Evolutionary conservation across 1,140 invertebrate species (phyloP), one percentile per base, ranked within the genome.

Genomic region (Neocloeon triangulifer): DNA sequence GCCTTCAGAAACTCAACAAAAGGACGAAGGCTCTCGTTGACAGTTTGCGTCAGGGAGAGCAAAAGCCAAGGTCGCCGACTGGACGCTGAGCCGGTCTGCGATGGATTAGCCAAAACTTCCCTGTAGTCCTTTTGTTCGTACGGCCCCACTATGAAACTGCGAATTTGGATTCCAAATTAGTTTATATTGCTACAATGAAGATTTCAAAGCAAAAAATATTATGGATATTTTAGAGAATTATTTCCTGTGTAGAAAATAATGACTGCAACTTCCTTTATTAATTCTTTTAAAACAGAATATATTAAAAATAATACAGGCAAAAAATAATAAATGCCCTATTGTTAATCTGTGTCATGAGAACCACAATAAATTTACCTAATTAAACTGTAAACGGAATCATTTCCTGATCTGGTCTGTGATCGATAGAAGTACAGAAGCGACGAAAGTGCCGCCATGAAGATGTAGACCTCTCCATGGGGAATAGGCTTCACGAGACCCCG

Each of bases 381-480:
- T 33, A 75, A 52, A 36, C 59, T 62, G 49, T 67, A 73, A 41
- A 73, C 61, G 17, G 67, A 62, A 48, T 73, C 70, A 23, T 51
- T 49, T 30, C n/a, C 58, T 55, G 25, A 45, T 45, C 6, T 39
- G 38, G 37, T 54, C 61, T 14, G 53, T n/a, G n/a, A 51, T 30
- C 64, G 61, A 43, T 57, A 72, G 17, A 64, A 59, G 37, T 66
- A 66, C 2, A 73, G 40, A 26, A 74, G 47, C 8, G 58, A 43
- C 21, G 69, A 53, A 39, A 67, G 61, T 28, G 67, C 65, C 7
- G 44, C 33, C 5, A 64, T 58, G 53, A 73, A 73, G 33, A 75
- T 68, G 13, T 62, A 52, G 19, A 67, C 60, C 51, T 76, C 66
- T 14, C 74, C 76, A 44, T 65, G 48, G 18, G 58, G 58, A 36